Evolutionary conservation across 1,140 invertebrate species (phyloP), one percentile per base, ranked within the genome.

Genomic region (Temnothorax curvispinosus): DNA sequence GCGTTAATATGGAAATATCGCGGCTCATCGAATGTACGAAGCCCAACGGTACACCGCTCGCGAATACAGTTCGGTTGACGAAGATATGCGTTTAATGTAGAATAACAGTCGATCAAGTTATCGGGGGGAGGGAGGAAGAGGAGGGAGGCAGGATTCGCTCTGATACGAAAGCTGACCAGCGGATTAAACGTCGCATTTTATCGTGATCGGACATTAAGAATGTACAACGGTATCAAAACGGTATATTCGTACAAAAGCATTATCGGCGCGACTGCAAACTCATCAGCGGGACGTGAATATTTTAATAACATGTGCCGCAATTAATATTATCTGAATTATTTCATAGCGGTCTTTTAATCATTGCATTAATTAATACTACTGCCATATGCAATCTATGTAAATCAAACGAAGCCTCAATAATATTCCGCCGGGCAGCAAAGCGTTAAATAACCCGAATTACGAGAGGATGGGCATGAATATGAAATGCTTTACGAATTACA

Each of bases 1-100:
- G 50, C 67, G 84, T 52, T 89, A 86, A 89, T 89, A 75, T 54
- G 76, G 69, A 89, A 76, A 89, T 89, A 78, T 89, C 56, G 72
- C 6, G 72, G 81, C 69, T 64, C 72, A 60, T 76, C 74, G 82
- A 64, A 67, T 65, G 82, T 38, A 41, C 72, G 44, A 64, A 27
- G 56, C 35, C 32, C 47, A 13, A 41, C 58, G 76, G 41, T 78
- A 41, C 52, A 38, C 3, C 21, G 41, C 41, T n/a, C 54, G 38
- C 54, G 69, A 6, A 21, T 11, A 41, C 21, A 21, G 56, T 11
- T 35, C 18, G 21, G n/a, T 71, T 50, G 52, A 67, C 64, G n/a
- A 85, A 87, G 87, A 69, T 27, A 27, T 85, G 74, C 54, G 65
- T 84, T 84, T 62, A 84, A 84, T 65, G 67, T 6, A 64, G 9